A percentile compares a stretch with the other conserved stretches of the same genome.
These are phyloP conservation scores for Harpalus rufipes DNA, from an alignment of 2,888 invertebrate species.

Conservation along the genomic window DNA sequence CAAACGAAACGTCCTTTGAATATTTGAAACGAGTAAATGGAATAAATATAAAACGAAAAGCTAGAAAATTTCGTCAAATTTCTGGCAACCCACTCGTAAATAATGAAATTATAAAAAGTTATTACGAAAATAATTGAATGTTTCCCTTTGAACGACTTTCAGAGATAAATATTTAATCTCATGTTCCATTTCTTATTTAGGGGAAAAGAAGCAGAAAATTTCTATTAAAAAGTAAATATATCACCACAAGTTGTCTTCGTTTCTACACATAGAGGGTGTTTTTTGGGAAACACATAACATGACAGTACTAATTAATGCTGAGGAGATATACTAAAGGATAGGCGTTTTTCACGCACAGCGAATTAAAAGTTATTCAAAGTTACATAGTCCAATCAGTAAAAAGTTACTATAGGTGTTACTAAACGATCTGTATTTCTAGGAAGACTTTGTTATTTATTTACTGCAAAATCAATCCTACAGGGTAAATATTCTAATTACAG, in stretches of 20 bases:
- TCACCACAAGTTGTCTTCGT: not conserved
- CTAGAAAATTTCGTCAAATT: conserved; percentile 22
- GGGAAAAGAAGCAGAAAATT: conserved; percentile 41
- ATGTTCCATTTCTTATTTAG: conserved; percentile 1
- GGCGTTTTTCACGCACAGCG: no score
- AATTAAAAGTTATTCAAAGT: no score
- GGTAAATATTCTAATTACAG: no score
- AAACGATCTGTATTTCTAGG: no score
- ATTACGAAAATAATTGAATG: conserved; percentile 41
- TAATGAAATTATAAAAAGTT: conserved; percentile 43
- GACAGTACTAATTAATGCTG: no score
- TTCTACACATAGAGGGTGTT: not conserved
- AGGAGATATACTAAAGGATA: no score
- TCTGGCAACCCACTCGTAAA: conserved; percentile 26
- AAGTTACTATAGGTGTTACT: no score
- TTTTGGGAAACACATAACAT: not conserved
- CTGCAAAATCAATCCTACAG: no score
- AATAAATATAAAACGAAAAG: conserved; percentile 25
- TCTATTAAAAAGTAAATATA: conserved; percentile 1
- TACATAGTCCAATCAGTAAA: no score
- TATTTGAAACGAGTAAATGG: not conserved
- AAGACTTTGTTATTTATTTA: no score
- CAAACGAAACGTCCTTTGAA: conserved; percentile 26
- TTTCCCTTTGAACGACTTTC: conserved; percentile 37
- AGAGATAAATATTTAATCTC: conserved; percentile 32